Conservation (phyloP, 1,140 invertebrate species). For the Helicoverpa zea region DNA sequence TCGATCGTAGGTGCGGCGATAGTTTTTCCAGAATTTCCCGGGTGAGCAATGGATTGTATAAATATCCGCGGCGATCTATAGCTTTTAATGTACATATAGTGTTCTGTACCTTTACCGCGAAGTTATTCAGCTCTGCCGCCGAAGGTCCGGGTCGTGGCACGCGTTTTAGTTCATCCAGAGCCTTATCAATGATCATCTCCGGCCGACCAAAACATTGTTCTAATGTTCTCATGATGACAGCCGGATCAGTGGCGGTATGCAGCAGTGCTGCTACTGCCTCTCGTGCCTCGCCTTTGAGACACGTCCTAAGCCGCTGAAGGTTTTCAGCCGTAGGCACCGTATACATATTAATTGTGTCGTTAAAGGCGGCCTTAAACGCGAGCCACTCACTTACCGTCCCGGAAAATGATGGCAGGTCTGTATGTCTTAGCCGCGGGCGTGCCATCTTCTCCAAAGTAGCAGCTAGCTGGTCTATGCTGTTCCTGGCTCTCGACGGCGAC, state of each 20-base stretch:
- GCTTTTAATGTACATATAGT: neutral
- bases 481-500: conserved; percentile 17
- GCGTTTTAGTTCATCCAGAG: conserved; percentile 40
- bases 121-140: neutral
- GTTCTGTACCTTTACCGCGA: neutral
- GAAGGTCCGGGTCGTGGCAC: neutral
- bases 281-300: conserved; percentile 51
- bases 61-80: neutral
- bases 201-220: conserved; percentile 54
- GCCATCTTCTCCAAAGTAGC: conserved; percentile 51
- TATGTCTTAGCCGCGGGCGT: conserved; percentile 3
- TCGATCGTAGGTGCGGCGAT: neutral
- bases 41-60: neutral
- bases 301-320: conserved; percentile 39
- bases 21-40: neutral
- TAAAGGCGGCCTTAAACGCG: conserved; percentile 53
- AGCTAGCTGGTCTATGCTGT: conserved; percentile 35
- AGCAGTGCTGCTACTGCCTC: conserved; percentile 46
- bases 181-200: conserved; percentile 49
- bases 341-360: conserved; percentile 46
- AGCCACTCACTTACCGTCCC: conserved; percentile 54
- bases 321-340: conserved; percentile 46
- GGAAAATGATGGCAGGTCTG: conserved; percentile 51
- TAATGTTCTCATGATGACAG: conserved; percentile 47
- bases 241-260: conserved; percentile 27